phyloP scores from a whole-genome alignment of 1,140 invertebrate genomes.

The Cydia pomonella region DNA sequence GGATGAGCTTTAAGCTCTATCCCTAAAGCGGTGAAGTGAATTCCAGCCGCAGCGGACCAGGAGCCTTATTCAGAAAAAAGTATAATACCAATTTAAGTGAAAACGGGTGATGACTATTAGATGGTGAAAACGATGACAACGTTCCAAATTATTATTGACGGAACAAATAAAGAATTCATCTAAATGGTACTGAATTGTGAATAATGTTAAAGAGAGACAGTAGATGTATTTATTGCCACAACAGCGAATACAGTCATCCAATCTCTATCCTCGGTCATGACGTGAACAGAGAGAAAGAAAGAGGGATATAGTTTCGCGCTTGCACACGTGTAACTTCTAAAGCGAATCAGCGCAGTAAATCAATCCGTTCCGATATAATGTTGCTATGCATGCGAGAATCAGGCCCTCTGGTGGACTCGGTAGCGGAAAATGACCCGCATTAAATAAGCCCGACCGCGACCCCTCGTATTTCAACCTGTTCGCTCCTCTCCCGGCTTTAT shows the following conservation, averaged over 20 bases:
- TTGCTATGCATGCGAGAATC: background rate
- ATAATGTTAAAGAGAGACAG: no score
- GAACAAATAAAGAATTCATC: no score
- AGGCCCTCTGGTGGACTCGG: background rate
- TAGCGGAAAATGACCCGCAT: constrained; percentile 28
- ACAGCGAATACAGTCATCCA: no score
- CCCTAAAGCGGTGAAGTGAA: constrained; percentile 11
- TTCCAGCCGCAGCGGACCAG: background rate
- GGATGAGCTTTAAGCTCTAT: constrained; percentile 8
- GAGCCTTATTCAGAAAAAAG: background rate
- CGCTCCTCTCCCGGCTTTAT: constrained; percentile 28
- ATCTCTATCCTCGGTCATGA: no score
- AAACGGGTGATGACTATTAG: background rate
- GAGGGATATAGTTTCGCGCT: no score
- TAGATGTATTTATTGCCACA: no score
- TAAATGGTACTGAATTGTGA: no score
- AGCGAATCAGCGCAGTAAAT: background rate
- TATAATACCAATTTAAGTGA: background rate
- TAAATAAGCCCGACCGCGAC: constrained; percentile 21
- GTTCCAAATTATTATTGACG: no score
- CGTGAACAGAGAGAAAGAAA: no score
- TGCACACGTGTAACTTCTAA: no score
- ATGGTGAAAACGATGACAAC: no score
- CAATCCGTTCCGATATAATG: background rate
- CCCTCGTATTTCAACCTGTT: constrained; percentile 33